Evolutionary conservation across 2,113 vertebrate genomes (phyloP).

Genomic region (Vimba vimba): DNA sequence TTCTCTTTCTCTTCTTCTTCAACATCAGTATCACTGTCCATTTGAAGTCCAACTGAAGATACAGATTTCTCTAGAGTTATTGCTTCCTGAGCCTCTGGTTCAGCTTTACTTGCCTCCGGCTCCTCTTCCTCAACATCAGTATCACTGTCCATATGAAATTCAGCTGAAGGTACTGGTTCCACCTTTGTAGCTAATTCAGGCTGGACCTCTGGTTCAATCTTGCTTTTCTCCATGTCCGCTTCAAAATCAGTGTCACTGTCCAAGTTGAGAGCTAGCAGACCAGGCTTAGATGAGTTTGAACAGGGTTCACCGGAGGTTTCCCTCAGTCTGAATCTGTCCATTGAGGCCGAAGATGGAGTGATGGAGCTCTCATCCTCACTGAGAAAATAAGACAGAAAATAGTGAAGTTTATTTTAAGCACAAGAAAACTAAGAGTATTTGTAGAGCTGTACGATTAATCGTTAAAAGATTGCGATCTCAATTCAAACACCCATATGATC

Average conservation of each 20-base stretch:
- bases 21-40: constrained; percentile 71
- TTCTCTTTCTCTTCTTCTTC: constrained; percentile 7
- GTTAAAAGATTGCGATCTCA: too few species aligned
- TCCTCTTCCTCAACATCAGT: constrained; percentile 68
- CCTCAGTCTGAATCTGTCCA: constrained; percentile 54
- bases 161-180: constrained; percentile 34
- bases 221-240: constrained; percentile 53
- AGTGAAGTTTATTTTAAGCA: constrained; percentile 1
- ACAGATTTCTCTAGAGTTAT: background rate
- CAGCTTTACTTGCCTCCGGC: constrained; percentile 29
- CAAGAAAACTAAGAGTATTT: background rate
- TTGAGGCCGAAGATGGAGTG: constrained; percentile 61
- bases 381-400: constrained; percentile 41
- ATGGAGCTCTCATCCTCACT: constrained; percentile 76
- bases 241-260: constrained; percentile 72
- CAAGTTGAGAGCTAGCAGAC: constrained; percentile 60
- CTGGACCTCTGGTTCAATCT: background rate
- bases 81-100: background rate
- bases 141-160: constrained; percentile 71
- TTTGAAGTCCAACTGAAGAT: constrained; percentile 49
- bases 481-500: too few species aligned
- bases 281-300: constrained; percentile 26
- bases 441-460: too few species aligned
- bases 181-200: constrained; percentile 18
- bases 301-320: constrained; percentile 52